Evolutionary conservation across 2,888 invertebrate species (phyloP), one percentile per base, ranked within the genome.

Genomic region (Hemithea aestivaria): DNA sequence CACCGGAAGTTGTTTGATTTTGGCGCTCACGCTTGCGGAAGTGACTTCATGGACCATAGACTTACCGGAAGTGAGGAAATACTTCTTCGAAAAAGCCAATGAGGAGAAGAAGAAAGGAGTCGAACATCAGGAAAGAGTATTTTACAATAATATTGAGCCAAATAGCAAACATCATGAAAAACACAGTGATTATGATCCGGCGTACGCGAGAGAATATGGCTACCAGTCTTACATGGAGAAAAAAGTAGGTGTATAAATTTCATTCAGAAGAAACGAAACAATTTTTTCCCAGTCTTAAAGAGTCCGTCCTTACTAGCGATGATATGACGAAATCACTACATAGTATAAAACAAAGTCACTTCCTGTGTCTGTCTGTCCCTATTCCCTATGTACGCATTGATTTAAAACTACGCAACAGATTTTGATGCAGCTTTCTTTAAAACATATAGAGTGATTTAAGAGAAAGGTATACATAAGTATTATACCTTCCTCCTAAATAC

Each of bases 1-100:
- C 42, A 47, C 64, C 36, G 12, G 39, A 22, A 43, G 30, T 51
- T 26, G 50, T 31, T 16, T 66, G 10, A 25, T 67, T 36, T 48
- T 66, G 20, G 54, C 60, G 27, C 43, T 69, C 24, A 48, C 53
- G 34, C 32, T 66, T 20, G 43, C 59, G 33, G 62, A 68, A 55
- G 72, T 73, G 21, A 28, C 58, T 4, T 36, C 74, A n/a, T 84
- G 83, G 83, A 82, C 81, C 0, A 66, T 82, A 10, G 80, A 84
- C 52, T 53, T 82, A 40, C 70, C 72, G 24, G 75, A 76, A 60
- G 71, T 74, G 30, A 58, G 79, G 20, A 71, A 66, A 32, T 66
- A 62, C 44, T 61, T 66, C 36, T 73, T 75, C 9, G 65, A 71
- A 26, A 69, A 64, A 45, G 56, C 65, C 29, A 60, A 62, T n/a